Base-by-base conservation (phyloP, 30 jellyfish, hydroid and myxozoan genomes). In the Catostylus mosaicus region DNA sequence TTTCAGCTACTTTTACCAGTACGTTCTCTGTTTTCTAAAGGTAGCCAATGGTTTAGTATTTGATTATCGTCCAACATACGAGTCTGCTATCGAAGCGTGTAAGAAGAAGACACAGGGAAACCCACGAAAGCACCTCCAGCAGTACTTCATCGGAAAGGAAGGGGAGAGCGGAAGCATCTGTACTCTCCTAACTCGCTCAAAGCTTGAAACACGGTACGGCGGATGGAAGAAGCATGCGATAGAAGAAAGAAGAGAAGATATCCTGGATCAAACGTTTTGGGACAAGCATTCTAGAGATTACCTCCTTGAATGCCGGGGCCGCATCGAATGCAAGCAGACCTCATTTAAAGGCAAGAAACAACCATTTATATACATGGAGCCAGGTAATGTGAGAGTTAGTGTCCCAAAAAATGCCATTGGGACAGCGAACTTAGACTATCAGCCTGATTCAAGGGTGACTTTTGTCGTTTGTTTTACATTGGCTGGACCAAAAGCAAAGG, bases 361-460 rank as follows among this genome's bases (percentile, higher is more conserved):
- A 7, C 77, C 87, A 0, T 76, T 31, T 45, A 76, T 76, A 27
- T 4, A 56, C 34, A 76, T 76, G 87, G 87, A 76, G 68, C 87
- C 87, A 31, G 87, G 87, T 27, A 76, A 40, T 35, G 38, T 76
- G 36, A 56, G 23, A 56, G n/a, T 76, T 5, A n/a, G 29, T 27
- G 87, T 76, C 0, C 87, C 87, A 20, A 56, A 33, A 57, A 57
- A 19, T 76, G 67, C 65, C 18, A 50, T 57, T 24, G 87, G 87
- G 11, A 57, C 67, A 18, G 77, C 87, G 45, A 3, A 76, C 64
- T 3, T 54, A 2, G 77, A 76, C 75, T 76, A 60, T 30, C 51
- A 69, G 31, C 87, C 87, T n/a, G 87, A 76, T 48, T 76, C 87
- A 22, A 54, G 87, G 23, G 87, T 76, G 8, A 52, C 67, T 32